Evolutionary conservation across 2,888 invertebrate species (phyloP), one percentile per base, ranked within the genome.

Genomic region (Tridacna gigas): DNA sequence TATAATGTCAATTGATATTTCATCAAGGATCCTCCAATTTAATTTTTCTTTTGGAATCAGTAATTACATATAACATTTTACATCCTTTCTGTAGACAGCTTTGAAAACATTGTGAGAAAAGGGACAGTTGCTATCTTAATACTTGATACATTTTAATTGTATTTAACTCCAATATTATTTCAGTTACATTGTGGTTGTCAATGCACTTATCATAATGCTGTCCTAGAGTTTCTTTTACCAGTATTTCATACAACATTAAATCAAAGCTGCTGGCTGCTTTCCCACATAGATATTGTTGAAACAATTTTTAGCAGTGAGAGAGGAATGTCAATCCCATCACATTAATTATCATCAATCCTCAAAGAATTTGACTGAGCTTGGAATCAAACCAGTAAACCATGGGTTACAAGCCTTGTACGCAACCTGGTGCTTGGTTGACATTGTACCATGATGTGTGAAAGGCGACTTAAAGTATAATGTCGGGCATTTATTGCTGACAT

Each of bases 91-190:
- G 2, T 37, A 4, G 37, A 37, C 37, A 56, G 5, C 15, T 26
- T 66, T 26, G 66, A 66, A 66, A 66, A 66, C 66, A 66, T 66
- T 26, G 66, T 66, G 25, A 9, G 7, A 28, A 66, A 66, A 26
- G 66, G 26, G 9, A 11, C 26, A 66, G 26, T 26, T 66, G 66
- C 66, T 51, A 13, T 13, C 11, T 13, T 51, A 51, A 51, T 51
- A 51, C 15, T 51, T 11, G 15, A 51, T 13, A 51, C 51, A 51
- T 51, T 51, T 51, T 51, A 15, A 51, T 51, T 51, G 51, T 11
- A 15, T 11, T 15, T 15, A 15, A 13, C 15, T 51, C 15, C 15
- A 51, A 51, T 15, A 51, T 13, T 51, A 13, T 51, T 15, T 51
- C 51, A 51, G 51, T 51, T 15, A 51, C 15, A 15, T 51, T 15